Conservation (phyloP, 2,113 vertebrate genomes). For the Mus musculus region GRCm39 chr3:85694001-85694500, state of each 20-base stretch:
- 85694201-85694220: background rate
- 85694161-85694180: background rate
- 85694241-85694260: background rate
- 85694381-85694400: background rate
- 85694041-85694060: too few relatives aligned
- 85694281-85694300: too few relatives aligned
- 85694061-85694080: background rate
- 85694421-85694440: background rate
- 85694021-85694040: background rate
- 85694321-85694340: background rate
- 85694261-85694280: background rate
- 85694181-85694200: conserved; percentile 2
- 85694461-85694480: background rate
- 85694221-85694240: background rate
- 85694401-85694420: conserved; percentile 46
- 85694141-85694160: background rate
- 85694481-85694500: background rate
- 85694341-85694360: background rate
- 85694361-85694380: background rate
- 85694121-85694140: background rate
- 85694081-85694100: background rate
- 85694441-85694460: background rate
- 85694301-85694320: too few relatives aligned
- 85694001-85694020: background rate
- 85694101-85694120: background rate